Percentiles rank a stretch among this genome's conserved stretches.
phyloP scores from a whole-genome alignment of 64 coral and sea anemone genomes.

The Montipora efflorescens region DNA sequence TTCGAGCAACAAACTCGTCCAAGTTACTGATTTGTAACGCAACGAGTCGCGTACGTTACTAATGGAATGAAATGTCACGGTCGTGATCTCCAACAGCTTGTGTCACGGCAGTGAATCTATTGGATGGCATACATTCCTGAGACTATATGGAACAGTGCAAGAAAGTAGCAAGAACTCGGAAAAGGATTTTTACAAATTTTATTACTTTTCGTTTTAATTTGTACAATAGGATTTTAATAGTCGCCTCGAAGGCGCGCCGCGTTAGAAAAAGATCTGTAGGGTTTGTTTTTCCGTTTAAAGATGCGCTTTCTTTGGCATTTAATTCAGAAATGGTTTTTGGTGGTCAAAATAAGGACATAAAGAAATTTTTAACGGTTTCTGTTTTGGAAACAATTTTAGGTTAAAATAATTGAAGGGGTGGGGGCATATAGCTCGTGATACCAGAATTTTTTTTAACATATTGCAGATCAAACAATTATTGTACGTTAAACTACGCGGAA shows the following conservation, averaged over 20 bases:
- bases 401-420: no score
- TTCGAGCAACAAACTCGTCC: conserved; percentile 41
- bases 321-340: background rate
- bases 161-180: background rate
- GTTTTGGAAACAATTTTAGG: background rate
- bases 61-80: background rate
- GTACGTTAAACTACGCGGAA: no score
- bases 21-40: conserved; percentile 44
- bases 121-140: background rate
- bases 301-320: background rate
- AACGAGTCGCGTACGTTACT: background rate
- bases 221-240: background rate
- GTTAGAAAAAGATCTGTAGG: no score
- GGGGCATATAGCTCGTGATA: no score
- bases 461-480: no score
- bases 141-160: background rate
- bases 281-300: background rate
- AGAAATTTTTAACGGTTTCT: background rate
- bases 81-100: background rate
- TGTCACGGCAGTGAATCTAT: background rate
- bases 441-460: no score
- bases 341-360: background rate
- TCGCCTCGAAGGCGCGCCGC: background rate
- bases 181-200: background rate
- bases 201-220: background rate